Evolutionary conservation across 2,888 invertebrate genomes (phyloP), one percentile per base, ranked within the genome.

Genomic region (Scaeva pyrastri): DNA sequence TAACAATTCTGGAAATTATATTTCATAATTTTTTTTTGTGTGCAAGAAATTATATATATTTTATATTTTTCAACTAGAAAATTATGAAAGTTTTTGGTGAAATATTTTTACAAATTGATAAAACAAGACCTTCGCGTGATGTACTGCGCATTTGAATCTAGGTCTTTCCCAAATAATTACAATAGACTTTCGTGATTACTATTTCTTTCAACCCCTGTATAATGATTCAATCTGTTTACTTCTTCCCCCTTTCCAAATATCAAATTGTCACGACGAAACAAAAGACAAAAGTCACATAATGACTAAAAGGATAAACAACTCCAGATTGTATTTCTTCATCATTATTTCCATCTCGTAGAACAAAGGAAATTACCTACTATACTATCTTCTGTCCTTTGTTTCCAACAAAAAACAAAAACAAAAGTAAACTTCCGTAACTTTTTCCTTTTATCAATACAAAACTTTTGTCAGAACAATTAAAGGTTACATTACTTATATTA

Each of bases 391-490:
- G 14, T 26, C 16, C 36, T 62, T 62, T 43, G 41, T 64, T 21
- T 52, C 52, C 4, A 5, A 41, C 23, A 1, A 43, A 23, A n/a
- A 48, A 3, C 31, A 31, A 26, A 26, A 26, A 31, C 31, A 21
- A 12, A 48, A 52, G 14, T 12, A 23, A 52, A 31, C 31, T 64
- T 50, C 39, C 68, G 68, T 26, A 68, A 68, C 21, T 39, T 41
- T 52, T 23, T 52, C 39, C 36, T 45, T 48, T 2, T 12, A 39
- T 3, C 3, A 48, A 21, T 41, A 2, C 8, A 64, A 62, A n/a
- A 62, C 39, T 41, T 55, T 55, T 64, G 74, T 74, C 52, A 55
- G 41, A 43, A n/a, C 74, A 74, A 64, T 41, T 64, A 74, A 52
- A 62, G 74, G 52, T 74, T 62, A 52, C 68, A 52, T 39, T 39